Evolutionary conservation across 2,888 invertebrate genomes (phyloP).

Genomic region (Phortica magna): DNA sequence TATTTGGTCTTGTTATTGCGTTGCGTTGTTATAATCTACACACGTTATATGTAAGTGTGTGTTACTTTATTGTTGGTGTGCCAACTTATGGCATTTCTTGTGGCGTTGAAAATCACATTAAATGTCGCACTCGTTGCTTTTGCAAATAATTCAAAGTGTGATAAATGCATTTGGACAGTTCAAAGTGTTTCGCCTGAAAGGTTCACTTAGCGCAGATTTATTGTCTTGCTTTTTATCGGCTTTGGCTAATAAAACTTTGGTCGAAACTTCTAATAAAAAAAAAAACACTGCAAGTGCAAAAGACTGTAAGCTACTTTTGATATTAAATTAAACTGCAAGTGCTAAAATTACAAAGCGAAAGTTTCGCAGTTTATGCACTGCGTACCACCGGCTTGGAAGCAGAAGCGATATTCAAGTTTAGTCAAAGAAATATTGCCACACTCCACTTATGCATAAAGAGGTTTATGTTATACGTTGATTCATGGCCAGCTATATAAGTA

Average conservation of each 20-base stretch:
- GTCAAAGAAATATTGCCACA: too few relatives aligned
- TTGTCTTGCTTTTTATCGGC: conserved; percentile 11
- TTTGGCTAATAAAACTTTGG: background rate
- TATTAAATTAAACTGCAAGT: too few relatives aligned
- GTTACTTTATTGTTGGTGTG: conserved; percentile 9
- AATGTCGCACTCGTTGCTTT: conserved; percentile 62
- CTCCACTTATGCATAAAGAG: too few relatives aligned
- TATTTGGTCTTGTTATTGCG: conserved; percentile 23
- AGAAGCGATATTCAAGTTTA: too few relatives aligned
- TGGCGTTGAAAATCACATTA: conserved; percentile 69
- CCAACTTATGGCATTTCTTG: conserved; percentile 31
- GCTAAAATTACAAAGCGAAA: too few relatives aligned
- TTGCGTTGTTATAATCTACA: background rate
- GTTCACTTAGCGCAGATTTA: conserved; percentile 36
- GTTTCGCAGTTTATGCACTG: too few relatives aligned
- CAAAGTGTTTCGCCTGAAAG: conserved; percentile 41
- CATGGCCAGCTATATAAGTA: too few relatives aligned
- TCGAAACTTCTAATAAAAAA: too few relatives aligned
- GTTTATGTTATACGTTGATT: too few relatives aligned
- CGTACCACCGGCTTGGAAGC: too few relatives aligned
- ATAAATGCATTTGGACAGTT: conserved; percentile 44
- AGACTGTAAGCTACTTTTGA: too few relatives aligned
- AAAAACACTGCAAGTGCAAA: too few relatives aligned
- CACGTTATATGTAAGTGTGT: background rate
- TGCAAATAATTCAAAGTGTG: conserved; percentile 61